Evolutionary conservation across 2,888 invertebrate genomes (phyloP).

Genomic region (Iselma pallidipennis): DNA sequence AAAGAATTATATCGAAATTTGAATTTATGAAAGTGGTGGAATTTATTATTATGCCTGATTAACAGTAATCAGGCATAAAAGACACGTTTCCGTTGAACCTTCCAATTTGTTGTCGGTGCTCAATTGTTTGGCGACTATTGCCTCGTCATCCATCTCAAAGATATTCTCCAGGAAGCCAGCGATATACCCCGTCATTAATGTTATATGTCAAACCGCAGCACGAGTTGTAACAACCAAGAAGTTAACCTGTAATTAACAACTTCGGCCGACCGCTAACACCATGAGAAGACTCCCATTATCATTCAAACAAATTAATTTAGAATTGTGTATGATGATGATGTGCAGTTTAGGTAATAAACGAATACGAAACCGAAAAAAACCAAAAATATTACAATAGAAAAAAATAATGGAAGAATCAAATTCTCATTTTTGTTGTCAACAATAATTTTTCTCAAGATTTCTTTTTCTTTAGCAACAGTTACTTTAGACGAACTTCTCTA

Average conservation of each 20-base stretch:
- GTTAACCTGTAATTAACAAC: conserved; percentile 37
- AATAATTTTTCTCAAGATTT: neutral
- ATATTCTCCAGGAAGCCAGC: conserved; percentile 38
- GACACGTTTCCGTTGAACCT: conserved; percentile 22
- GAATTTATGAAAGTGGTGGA: conserved; percentile 14
- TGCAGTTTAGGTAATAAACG: neutral
- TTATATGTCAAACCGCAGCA: conserved; percentile 5
- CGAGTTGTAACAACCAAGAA: conserved; percentile 16
- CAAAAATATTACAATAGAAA: no score
- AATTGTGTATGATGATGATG: neutral
- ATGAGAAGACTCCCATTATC: neutral
- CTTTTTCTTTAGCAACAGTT: neutral
- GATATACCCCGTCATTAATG: conserved; percentile 38
- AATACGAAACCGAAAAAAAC: no score
- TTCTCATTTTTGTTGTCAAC: neutral
- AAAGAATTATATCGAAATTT: conserved; percentile 9
- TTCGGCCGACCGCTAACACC: conserved; percentile 29
- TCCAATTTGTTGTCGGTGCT: conserved; percentile 32
- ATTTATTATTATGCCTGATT: no score
- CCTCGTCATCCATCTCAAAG: conserved; percentile 38
- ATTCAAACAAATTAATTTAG: conserved; percentile 1
- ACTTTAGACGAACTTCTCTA: neutral
- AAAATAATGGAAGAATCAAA: neutral
- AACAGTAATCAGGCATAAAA: no score
- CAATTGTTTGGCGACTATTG: conserved; percentile 31